A percentile compares a stretch with the other conserved stretches of the same genome.
Conservation (phyloP, 2,797 vertebrate species). For the Pachyuromys duprasi region DNA sequence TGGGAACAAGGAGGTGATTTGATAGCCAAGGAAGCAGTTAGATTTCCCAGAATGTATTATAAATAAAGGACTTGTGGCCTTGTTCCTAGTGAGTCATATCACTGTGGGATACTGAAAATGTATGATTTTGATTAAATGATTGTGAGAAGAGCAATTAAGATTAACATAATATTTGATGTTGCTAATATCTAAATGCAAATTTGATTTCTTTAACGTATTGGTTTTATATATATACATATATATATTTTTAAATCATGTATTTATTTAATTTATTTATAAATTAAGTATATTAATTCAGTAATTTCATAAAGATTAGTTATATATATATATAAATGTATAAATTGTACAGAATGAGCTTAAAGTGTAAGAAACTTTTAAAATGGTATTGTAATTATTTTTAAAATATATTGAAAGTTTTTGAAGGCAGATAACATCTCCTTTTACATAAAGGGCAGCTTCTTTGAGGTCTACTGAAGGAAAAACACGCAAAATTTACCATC, state of each 20-base stretch:
- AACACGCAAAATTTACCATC: neutral
- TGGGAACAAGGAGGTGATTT: neutral
- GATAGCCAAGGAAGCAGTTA: neutral
- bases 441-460: neutral
- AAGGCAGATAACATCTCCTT: constrained; percentile 13
- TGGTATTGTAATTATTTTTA: constrained; percentile 34
- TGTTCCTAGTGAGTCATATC: neutral
- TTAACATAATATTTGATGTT: neutral
- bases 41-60: neutral
- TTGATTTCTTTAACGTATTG: neutral
- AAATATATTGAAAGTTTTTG: neutral
- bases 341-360: neutral
- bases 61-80: neutral
- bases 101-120: neutral
- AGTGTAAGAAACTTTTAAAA: neutral
- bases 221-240: neutral
- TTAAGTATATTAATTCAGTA: constrained; percentile 6
- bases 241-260: neutral
- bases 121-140: neutral
- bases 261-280: neutral
- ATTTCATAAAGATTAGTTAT: neutral
- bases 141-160: neutral
- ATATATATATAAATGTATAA: no score
- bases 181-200: neutral
- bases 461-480: neutral